Evolutionary conservation across 2,888 invertebrate genomes (phyloP).

Genomic region (Pinctada fucata): DNA sequence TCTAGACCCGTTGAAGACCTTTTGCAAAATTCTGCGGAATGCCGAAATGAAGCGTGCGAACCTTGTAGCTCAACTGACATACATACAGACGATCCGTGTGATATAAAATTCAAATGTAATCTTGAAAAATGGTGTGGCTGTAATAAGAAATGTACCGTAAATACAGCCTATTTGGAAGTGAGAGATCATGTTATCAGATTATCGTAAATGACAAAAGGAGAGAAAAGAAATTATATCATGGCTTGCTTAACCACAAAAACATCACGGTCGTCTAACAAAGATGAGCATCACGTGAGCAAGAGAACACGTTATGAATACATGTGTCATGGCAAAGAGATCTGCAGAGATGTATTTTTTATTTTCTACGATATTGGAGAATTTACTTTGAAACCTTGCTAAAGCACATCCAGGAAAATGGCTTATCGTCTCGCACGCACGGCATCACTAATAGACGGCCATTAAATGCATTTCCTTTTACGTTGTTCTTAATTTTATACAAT

Average conservation of each 20-base stretch:
- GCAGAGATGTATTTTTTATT: background rate
- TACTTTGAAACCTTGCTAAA: background rate
- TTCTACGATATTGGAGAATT: background rate
- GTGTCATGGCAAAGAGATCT: background rate
- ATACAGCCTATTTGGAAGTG: background rate
- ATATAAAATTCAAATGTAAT: background rate
- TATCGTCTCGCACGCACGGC: background rate
- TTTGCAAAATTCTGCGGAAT: background rate
- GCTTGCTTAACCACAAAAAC: background rate
- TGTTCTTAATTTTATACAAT: background rate
- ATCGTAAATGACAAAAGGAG: background rate
- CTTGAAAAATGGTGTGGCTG: background rate
- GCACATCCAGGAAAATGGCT: background rate
- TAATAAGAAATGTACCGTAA: background rate
- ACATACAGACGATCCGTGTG: background rate
- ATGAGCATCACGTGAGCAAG: background rate
- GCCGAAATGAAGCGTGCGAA: too few species aligned
- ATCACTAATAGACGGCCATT: background rate
- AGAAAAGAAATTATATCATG: background rate
- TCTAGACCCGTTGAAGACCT: background rate
- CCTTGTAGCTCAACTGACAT: background rate
- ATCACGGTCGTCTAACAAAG: background rate
- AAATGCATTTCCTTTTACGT: background rate
- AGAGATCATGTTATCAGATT: background rate
- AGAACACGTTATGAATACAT: background rate